Conservation (phyloP, 1,140 invertebrate genomes). For the Lepidostoma basale region DNA sequence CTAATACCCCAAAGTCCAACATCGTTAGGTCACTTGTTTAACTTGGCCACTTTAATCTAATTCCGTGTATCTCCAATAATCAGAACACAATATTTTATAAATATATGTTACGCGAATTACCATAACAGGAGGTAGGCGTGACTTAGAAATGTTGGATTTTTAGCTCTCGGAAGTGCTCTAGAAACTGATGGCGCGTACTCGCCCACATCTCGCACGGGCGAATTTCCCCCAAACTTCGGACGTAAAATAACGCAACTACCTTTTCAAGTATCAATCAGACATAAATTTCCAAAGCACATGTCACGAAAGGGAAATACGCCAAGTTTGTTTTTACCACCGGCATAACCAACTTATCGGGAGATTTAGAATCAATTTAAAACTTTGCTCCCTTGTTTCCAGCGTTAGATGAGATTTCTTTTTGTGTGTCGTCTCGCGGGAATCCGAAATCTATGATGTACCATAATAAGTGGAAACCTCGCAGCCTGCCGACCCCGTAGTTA, state of each 20-base stretch:
- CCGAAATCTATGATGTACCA: slow-evolving; percentile 7
- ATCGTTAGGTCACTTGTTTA: background rate
- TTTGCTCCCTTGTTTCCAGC: slow-evolving; percentile 38
- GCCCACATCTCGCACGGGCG: too few relatives aligned
- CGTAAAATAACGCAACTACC: background rate
- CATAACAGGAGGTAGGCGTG: too few relatives aligned
- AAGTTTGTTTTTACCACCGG: slow-evolving; percentile 27
- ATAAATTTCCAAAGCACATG: slow-evolving; percentile 12
- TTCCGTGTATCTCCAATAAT: too few relatives aligned
- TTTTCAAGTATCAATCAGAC: slow-evolving; percentile 9
- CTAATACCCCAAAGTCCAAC: background rate
- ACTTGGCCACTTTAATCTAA: background rate
- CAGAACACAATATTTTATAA: background rate
- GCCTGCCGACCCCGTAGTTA: too few relatives aligned
- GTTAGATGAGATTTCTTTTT: slow-evolving; percentile 41
- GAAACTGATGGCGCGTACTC: too few relatives aligned
- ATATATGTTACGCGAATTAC: background rate
- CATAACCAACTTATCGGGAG: slow-evolving; percentile 38
- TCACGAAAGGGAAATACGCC: slow-evolving; percentile 5
- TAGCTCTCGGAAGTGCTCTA: too few relatives aligned
- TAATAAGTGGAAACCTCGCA: slow-evolving; percentile 10
- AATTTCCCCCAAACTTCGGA: too few relatives aligned
- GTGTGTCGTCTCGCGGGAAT: slow-evolving; percentile 33
- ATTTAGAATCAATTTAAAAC: slow-evolving; percentile 46
- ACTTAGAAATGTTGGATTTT: too few relatives aligned